Evolutionary conservation across 2,113 vertebrate species (phyloP), one percentile per base, ranked within the genome.

Genomic region (Halcyon senegalensis): DNA sequence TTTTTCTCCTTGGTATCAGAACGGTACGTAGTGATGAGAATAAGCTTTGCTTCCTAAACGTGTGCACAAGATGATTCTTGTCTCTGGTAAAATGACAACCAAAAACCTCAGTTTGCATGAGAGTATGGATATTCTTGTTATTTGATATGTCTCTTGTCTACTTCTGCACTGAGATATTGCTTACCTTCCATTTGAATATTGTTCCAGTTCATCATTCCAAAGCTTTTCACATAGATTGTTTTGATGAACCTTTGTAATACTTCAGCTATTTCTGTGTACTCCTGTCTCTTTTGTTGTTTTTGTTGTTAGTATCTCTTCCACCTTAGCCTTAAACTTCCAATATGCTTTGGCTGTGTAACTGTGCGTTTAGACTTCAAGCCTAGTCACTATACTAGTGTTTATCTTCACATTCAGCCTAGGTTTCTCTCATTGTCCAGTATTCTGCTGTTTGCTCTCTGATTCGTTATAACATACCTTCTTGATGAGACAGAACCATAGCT

Each of bases 301-400:
- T 44, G 55, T 75, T 31, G 30, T 87, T 51, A 56, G 6, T 33
- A 50, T 39, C 8, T 31, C 37, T 68, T 90, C 76, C 10, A 23
- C 13, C 37, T 55, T 56, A 43, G 16, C 43, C 35, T 59, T 63
- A 16, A 63, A 67, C 7, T 24, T 78, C 31, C 14, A 35, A 1
- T 28, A 3, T 63, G 19, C 44, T 56, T 82, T 79, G 58, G 6
- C 18, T 59, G 44, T 63, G 58, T n/a, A 59, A 6, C 30, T 59
- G 15, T 69, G 35, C 37, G 64, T 53, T 53, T 28, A n/a, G 63
- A 31, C 21, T 51, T 68, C 59, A 81, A 72, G 13, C 33, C 12
- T 48, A 8, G 28, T 77, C 1, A 1, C 10, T 63, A 0, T n/a
- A 3, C n/a, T 46, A 35, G 39, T 70, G 16, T 53, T 56, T 28